phyloP scores from a whole-genome alignment of 2,113 vertebrate genomes.

The Spermophilus dauricus region DNA sequence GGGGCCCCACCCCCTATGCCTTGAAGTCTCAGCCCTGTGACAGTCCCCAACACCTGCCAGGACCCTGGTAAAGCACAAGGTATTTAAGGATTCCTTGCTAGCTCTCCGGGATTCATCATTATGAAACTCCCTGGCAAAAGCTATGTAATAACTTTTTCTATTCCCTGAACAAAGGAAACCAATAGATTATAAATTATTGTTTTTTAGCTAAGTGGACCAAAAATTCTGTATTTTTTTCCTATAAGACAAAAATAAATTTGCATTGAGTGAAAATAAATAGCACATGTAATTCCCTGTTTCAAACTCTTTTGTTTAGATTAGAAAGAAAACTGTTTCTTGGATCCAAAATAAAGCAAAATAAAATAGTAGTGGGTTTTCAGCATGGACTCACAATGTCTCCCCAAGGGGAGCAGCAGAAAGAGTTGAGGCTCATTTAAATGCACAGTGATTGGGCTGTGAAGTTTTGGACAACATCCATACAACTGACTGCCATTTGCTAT shows the following conservation, averaged over 20 bases:
- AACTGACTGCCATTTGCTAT: background rate
- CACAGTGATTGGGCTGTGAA: background rate
- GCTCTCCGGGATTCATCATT: background rate
- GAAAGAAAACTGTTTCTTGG: constrained; percentile 19
- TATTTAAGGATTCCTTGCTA: background rate
- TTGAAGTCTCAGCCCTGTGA: background rate
- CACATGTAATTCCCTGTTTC: constrained; percentile 10
- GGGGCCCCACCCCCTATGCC: background rate
- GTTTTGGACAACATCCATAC: background rate
- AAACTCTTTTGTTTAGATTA: constrained; percentile 32
- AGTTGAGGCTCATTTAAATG: background rate
- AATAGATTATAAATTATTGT: constrained; percentile 50
- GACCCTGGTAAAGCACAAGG: background rate
- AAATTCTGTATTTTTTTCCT: constrained; percentile 50
- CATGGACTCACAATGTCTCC: background rate
- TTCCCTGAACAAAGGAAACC: constrained; percentile 48
- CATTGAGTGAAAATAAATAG: constrained; percentile 42
- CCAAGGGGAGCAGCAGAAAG: background rate
- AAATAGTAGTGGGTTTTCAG: background rate
- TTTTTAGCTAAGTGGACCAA: constrained; percentile 13
- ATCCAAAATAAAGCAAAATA: constrained; percentile 46
- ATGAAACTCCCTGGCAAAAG: constrained; percentile 15
- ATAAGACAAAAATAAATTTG: constrained; percentile 58
- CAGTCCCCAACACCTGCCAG: background rate
- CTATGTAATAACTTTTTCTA: background rate